Evolutionary conservation across 2,797 vertebrate species (phyloP).

Genomic region (Onychomys leucogaster): DNA sequence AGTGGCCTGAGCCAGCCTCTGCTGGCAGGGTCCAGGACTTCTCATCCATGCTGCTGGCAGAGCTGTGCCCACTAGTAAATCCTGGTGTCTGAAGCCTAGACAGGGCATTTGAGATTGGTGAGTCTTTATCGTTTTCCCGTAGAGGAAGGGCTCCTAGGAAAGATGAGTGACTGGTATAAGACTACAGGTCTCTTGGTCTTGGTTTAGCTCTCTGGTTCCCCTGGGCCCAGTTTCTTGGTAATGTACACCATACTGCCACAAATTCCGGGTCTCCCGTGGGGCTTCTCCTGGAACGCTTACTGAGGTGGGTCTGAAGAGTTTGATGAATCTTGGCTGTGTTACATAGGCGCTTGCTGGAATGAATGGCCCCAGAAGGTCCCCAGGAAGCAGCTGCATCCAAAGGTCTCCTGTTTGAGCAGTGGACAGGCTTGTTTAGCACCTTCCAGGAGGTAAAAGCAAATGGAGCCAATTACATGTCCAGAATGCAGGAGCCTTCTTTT

Average conservation of each 20-base stretch:
- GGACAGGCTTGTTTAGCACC: conserved; percentile 65
- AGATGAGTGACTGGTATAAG: neutral
- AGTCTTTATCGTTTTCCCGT: neutral
- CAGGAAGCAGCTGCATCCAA: neutral
- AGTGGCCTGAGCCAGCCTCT: neutral
- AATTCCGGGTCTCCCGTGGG: neutral
- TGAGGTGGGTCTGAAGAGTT: neutral
- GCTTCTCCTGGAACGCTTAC: neutral
- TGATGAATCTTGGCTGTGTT: neutral
- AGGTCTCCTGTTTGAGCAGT: neutral
- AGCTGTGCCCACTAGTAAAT: neutral
- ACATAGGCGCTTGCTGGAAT: neutral
- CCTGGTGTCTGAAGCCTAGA: neutral
- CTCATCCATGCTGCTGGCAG: neutral
- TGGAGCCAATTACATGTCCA: conserved; percentile 66
- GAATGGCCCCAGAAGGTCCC: neutral
- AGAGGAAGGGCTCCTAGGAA: neutral
- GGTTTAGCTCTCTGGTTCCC: neutral
- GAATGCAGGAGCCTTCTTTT: conserved; percentile 73
- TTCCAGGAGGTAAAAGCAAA: conserved; percentile 75
- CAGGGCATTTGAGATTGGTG: neutral
- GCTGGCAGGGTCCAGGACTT: neutral
- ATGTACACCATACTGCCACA: neutral
- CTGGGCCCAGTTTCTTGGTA: neutral
- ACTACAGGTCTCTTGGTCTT: neutral